A percentile compares a stretch with the other conserved stretches of the same genome.
These are phyloP conservation scores for Hypsibius dujardini DNA, from an alignment of 1,140 invertebrate genomes.

Conservation along the genomic window DNA sequence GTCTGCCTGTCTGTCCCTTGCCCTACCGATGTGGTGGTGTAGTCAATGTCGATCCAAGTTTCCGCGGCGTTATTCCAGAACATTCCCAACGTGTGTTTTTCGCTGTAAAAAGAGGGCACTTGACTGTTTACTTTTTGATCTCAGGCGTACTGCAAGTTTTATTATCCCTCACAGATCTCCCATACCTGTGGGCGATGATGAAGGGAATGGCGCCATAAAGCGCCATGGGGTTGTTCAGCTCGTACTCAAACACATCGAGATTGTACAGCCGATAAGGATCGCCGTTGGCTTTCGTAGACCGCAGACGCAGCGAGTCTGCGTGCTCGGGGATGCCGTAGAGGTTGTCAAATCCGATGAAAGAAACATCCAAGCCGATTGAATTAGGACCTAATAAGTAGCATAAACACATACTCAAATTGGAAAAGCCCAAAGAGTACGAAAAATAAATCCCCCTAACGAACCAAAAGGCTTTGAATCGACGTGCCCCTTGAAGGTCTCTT, in stretches of 20 bases:
- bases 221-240: conserved; percentile 80
- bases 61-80: conserved; percentile 97
- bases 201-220: conserved; percentile 88
- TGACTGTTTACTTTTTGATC: too few relatives aligned
- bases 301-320: conserved; percentile 69
- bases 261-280: conserved; percentile 95
- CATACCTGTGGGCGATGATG: conserved; percentile 77
- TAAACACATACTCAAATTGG: too few relatives aligned
- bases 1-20: too few relatives aligned
- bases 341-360: conserved; percentile 71
- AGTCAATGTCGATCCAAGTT: conserved; percentile 89
- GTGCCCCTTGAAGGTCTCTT: conserved; percentile 85
- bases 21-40: conserved; percentile 36
- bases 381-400: conserved; percentile 45
- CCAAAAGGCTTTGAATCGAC: conserved; percentile 81
- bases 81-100: conserved; percentile 59
- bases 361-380: conserved; percentile 81
- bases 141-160: conserved; percentile 19
- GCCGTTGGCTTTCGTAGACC: conserved; percentile 51
- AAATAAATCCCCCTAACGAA: conserved; percentile 23
- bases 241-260: conserved; percentile 97
- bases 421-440: too few relatives aligned
- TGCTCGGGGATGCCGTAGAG: conserved; percentile 95
- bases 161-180: conserved; percentile 22
- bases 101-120: conserved; percentile 36